phyloP scores from a whole-genome alignment of 1,140 invertebrate species.

The Drosophila neocordata region DNA sequence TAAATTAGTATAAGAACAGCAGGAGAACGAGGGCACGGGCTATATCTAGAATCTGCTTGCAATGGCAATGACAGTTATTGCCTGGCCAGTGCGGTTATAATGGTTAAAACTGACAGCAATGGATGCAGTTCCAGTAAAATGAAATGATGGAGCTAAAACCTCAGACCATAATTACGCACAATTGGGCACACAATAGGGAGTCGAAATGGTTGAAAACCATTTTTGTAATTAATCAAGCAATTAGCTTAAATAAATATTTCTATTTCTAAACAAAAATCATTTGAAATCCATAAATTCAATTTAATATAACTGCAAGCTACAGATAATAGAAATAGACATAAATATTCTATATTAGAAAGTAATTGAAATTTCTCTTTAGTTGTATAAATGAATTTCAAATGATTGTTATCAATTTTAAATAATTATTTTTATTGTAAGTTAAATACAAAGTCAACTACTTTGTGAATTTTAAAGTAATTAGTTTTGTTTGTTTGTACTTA shows the following conservation, averaged over 20 bases:
- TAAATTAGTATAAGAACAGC: not conserved
- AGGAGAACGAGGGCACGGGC: not conserved
- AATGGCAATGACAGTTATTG: not conserved
- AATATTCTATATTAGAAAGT: too few species aligned
- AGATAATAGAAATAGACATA: too few species aligned
- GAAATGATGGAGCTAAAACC: not conserved
- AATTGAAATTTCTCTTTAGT: too few species aligned
- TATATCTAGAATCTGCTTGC: not conserved
- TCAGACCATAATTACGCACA: not conserved
- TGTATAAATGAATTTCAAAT: too few species aligned
- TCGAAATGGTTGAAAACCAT: not conserved
- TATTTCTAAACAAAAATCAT: not conserved
- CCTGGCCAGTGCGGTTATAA: not conserved
- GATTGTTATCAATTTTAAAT: too few species aligned
- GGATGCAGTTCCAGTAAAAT: not conserved
- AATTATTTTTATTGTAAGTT: too few species aligned
- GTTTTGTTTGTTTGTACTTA: too few species aligned
- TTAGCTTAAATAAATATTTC: not conserved
- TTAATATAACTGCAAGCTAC: not conserved
- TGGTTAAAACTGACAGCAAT: conserved; percentile 1
- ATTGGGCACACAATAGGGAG: not conserved
- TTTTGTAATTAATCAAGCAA: not conserved
- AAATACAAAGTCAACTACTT: too few species aligned
- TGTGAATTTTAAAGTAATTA: too few species aligned
- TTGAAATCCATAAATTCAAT: not conserved